Base-by-base conservation (phyloP, 2,797 vertebrate genomes). In the Poeciliopsis paucimaculata region DNA sequence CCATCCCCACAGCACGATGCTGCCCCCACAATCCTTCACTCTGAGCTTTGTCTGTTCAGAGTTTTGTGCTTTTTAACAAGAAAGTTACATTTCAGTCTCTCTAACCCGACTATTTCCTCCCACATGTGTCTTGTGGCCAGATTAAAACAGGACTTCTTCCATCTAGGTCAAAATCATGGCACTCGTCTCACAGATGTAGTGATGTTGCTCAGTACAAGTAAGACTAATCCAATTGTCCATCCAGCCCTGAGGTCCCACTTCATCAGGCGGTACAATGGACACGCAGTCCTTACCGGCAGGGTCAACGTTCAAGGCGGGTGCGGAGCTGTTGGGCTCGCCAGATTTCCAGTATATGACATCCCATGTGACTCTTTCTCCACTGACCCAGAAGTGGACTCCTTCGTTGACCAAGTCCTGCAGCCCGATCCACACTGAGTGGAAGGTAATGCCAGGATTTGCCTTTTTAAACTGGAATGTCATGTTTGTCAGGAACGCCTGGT, bases 271-370 rank as follows among this genome's bases (percentile, higher is more conserved):
- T 31, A 31, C 2, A 31, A 31, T 15, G 55, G 55, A 2, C 4
- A 60, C 55, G 0, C 55, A 31, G n/a, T 60, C 55, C 55, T 31
- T 0, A 60, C 13, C 28, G 12, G 2, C 0, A 2, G 0, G 5
- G 0, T 31, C n/a, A 31, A 0, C 2, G n/a, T 60, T 28, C 12
- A 12, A 5, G n/a, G 5, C 5, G 5, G 28, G 5, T 15, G 15
- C 6, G 5, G 4, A 0, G 12, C 15, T 60, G 55, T 60, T 31
- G 12, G 55, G 55, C 55, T 15, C 13, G 0, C 4, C 10, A 28
- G 4, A 0, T 60, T 0, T 60, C n/a, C 55, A 60, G 55, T 31
- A 60, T 13, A 0, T 31, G 5, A 31, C 55, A 60, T 60, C 12
- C n/a, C 12, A 4, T 55, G 12, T 55, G 53, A 55, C 4, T 55